Percentiles rank a stretch among this genome's conserved stretches.
Conservation (phyloP, 2,888 invertebrate species). For the Drosophila sordidapex region DNA sequence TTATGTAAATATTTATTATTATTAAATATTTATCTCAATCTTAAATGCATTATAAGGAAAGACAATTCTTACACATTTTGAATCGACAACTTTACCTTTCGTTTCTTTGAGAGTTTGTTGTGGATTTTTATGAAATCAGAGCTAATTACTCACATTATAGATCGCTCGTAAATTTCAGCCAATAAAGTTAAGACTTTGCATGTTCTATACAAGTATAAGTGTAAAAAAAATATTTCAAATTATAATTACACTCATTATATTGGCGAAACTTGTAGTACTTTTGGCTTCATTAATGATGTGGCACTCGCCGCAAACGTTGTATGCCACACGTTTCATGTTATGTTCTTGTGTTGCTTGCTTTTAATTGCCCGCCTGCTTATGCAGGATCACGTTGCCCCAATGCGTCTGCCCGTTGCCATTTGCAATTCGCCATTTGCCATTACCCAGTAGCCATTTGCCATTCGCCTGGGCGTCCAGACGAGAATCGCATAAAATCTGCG, state of each 20-base stretch:
- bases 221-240: neutral
- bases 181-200: neutral
- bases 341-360: constrained; percentile 50
- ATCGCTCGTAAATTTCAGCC: neutral
- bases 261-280: constrained; percentile 15
- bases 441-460: constrained; percentile 24
- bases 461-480: constrained; percentile 57
- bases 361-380: constrained; percentile 75
- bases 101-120: neutral
- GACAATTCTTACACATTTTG: neutral
- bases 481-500: constrained; percentile 66
- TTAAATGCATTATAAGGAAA: too few relatives aligned
- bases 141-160: neutral
- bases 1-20: too few relatives aligned
- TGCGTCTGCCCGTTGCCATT: constrained; percentile 18
- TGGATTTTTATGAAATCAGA: neutral
- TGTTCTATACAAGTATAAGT: neutral
- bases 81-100: neutral
- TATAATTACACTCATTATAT: constrained; percentile 5
- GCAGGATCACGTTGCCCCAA: constrained; percentile 57
- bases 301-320: constrained; percentile 27
- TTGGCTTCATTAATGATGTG: constrained; percentile 62
- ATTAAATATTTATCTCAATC: too few relatives aligned
- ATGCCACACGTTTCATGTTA: constrained; percentile 15
- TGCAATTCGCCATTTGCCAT: constrained; percentile 23